These are phyloP conservation scores for Acrocephalus kingi DNA, from an alignment of 2,113 vertebrate species.

Conservation along the genomic window DNA sequence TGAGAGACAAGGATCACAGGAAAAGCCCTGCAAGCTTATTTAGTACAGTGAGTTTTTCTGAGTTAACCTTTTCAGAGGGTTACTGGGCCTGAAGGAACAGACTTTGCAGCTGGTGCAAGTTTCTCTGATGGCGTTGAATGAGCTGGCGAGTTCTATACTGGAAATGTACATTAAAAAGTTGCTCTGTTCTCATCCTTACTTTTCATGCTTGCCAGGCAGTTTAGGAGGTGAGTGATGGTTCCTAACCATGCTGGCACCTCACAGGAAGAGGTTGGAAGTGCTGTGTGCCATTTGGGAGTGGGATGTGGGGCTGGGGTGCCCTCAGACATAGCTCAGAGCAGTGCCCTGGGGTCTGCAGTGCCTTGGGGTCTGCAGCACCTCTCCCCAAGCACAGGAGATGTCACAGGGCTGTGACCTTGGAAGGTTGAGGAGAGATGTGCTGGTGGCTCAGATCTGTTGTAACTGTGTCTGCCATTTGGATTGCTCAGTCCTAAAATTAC, in stretches of 20 bases:
- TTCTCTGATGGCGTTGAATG: background rate
- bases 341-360: background rate
- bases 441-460: fast-evolving
- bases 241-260: fast-evolving
- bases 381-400: background rate
- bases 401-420: background rate
- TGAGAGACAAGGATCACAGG: background rate
- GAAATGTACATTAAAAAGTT: background rate
- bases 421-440: background rate
- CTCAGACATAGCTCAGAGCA: background rate
- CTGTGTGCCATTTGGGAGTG: background rate
- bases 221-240: background rate
- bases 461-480: background rate
- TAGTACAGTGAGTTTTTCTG: background rate
- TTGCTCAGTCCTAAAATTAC: background rate
- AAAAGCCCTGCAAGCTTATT: background rate
- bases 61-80: background rate
- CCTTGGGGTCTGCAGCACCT: background rate
- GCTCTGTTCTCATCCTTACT: background rate
- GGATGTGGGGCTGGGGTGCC: background rate
- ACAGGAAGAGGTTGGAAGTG: fast-evolving
- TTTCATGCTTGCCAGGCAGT: background rate
- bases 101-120: background rate
- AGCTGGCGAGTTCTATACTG: background rate
- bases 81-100: background rate